Evolutionary conservation across 2,888 invertebrate genomes (phyloP).

Genomic region (Anoncus sp.): DNA sequence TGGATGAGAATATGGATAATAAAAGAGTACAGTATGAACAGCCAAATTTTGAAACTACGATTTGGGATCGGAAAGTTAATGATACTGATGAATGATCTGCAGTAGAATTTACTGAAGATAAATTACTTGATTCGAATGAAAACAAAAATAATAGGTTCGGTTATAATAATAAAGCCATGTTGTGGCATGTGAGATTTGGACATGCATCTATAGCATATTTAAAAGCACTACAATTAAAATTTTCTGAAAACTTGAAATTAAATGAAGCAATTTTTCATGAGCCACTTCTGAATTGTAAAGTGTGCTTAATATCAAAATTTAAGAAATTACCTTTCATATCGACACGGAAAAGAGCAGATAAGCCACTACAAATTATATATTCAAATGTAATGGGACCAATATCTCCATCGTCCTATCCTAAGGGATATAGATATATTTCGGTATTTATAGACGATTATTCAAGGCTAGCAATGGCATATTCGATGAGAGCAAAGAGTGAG

Average conservation of each 20-base stretch:
- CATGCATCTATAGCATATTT: background rate
- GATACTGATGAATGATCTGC: slow-evolving; percentile 26
- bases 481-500: slow-evolving; percentile 62
- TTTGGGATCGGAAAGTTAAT: slow-evolving; percentile 46
- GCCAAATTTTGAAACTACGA: slow-evolving; percentile 32
- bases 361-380: slow-evolving; percentile 66
- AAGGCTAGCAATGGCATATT: slow-evolving; percentile 64
- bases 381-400: slow-evolving; percentile 66
- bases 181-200: background rate
- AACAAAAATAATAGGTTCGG: slow-evolving; percentile 16
- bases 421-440: slow-evolving; percentile 61
- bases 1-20: background rate
- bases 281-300: slow-evolving; percentile 62
- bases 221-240: slow-evolving; percentile 40
- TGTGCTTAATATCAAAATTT: slow-evolving; percentile 64
- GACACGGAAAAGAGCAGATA: slow-evolving; percentile 50
- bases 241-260: slow-evolving; percentile 36
- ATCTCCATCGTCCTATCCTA: slow-evolving; percentile 60
- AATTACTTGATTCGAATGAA: too few species aligned
- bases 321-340: slow-evolving; percentile 64
- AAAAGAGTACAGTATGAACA: slow-evolving; percentile 5
- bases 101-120: background rate
- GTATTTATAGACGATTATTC: slow-evolving; percentile 68
- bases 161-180: background rate
- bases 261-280: slow-evolving; percentile 61